These are phyloP conservation scores for Manacus vitellinus DNA, from an alignment of 2,113 vertebrate genomes.

Conservation along the genomic window DNA sequence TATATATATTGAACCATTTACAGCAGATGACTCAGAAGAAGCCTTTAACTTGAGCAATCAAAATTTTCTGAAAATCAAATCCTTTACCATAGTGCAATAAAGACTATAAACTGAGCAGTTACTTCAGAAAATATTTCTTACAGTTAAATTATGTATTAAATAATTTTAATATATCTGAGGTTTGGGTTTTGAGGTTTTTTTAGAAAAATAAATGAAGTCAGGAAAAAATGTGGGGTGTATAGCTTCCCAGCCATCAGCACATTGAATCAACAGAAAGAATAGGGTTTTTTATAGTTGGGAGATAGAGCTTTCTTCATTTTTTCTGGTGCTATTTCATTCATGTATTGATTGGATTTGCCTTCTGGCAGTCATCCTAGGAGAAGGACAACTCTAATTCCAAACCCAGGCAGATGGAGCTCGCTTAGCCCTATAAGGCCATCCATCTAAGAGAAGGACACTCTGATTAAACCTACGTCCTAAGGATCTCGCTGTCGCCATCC, in stretches of 20 bases:
- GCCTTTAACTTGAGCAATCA: background rate
- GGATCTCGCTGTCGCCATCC: no score
- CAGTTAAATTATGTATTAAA: background rate
- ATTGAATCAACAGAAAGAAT: background rate
- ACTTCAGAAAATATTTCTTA: background rate
- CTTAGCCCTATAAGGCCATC: no score
- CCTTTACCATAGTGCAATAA: background rate
- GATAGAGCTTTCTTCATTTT: background rate
- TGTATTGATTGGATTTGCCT: background rate
- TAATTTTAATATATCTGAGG: background rate
- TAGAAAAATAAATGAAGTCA: background rate
- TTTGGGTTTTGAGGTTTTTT: background rate
- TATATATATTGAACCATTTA: background rate
- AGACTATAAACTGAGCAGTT: background rate
- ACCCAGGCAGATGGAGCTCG: no score
- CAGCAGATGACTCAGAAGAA: background rate
- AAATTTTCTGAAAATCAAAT: background rate
- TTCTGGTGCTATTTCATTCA: background rate
- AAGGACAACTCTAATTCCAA: no score
- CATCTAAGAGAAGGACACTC: no score
- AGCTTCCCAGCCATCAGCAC: background rate
- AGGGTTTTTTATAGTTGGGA: background rate
- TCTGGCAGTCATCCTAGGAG: no score
- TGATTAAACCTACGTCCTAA: no score
- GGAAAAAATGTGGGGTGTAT: background rate